Conservation (phyloP, 2,113 vertebrate species). For the Mormyrus iriodes region DNA sequence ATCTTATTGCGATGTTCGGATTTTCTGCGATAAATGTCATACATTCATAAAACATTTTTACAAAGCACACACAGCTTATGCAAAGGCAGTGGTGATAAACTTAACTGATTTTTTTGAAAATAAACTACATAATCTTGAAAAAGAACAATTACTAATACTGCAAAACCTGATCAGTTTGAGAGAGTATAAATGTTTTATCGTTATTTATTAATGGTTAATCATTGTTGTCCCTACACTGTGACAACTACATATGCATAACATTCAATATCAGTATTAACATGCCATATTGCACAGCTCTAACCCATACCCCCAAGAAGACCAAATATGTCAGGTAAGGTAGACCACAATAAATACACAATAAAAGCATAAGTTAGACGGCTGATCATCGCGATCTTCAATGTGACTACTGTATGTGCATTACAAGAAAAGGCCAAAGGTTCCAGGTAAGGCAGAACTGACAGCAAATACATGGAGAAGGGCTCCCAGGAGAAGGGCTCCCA, state of each 20-base stretch:
- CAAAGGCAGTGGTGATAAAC: too few relatives aligned
- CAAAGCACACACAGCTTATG: not conserved
- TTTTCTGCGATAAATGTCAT: not conserved
- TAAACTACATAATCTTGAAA: not conserved
- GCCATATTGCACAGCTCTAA: not conserved
- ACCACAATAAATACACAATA: not conserved
- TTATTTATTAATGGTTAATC: not conserved
- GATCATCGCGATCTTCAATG: not conserved
- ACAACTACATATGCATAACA: not conserved
- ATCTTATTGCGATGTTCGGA: not conserved
- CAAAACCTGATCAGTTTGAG: not conserved
- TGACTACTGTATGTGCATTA: not conserved
- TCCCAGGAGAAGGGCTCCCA: not conserved
- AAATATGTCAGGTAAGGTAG: not conserved
- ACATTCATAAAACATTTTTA: not conserved
- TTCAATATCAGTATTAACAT: not conserved
- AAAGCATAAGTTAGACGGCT: not conserved
- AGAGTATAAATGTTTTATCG: not conserved
- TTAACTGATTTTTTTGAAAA: not conserved
- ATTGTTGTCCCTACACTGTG: not conserved
- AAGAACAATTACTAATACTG: not conserved
- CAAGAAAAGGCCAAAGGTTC: too few relatives aligned
- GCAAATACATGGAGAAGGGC: not conserved
- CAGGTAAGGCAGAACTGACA: not conserved
- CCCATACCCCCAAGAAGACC: not conserved